A percentile compares a stretch with the other conserved stretches of the same genome.
These are phyloP conservation scores for Drosophila fulvimacula DNA, from an alignment of 2,888 invertebrate species.

Conservation along the genomic window DNA sequence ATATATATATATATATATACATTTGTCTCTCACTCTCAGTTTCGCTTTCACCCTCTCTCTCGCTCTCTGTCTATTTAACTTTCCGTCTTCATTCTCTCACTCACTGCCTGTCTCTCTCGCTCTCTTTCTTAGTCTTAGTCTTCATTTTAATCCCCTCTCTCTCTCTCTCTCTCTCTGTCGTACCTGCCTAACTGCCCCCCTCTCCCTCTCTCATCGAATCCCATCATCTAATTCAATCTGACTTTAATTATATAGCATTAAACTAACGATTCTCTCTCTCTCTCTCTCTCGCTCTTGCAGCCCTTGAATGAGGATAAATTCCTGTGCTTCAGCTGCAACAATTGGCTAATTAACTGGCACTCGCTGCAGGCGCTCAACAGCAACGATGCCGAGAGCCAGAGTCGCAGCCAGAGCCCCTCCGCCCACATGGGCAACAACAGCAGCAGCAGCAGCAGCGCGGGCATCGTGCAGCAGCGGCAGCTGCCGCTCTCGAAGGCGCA, in stretches of 20 bases:
- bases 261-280: neutral
- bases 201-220: neutral
- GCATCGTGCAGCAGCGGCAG: conserved; percentile 59
- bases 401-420: conserved; percentile 74
- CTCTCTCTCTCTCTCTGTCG: neutral
- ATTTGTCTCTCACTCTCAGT: neutral
- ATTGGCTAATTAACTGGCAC: conserved; percentile 85
- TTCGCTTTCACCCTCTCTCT: neutral
- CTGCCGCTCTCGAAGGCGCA: conserved; percentile 57
- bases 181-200: no score
- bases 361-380: conserved; percentile 83
- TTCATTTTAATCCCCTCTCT: neutral
- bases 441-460: conserved; percentile 50
- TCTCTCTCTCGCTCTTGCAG: conserved; percentile 60
- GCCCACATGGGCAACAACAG: conserved; percentile 76
- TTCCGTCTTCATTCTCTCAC: no score
- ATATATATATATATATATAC: no score
- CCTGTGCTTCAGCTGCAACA: conserved; percentile 84
- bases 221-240: neutral
- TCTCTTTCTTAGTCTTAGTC: neutral
- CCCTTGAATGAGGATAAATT: conserved; percentile 84
- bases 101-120: neutral
- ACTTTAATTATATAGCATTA: neutral
- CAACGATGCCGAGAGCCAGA: conserved; percentile 82
- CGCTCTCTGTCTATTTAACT: no score